Conservation (phyloP, 2,888 invertebrate genomes). For the Siphlonurus alternatus region DNA sequence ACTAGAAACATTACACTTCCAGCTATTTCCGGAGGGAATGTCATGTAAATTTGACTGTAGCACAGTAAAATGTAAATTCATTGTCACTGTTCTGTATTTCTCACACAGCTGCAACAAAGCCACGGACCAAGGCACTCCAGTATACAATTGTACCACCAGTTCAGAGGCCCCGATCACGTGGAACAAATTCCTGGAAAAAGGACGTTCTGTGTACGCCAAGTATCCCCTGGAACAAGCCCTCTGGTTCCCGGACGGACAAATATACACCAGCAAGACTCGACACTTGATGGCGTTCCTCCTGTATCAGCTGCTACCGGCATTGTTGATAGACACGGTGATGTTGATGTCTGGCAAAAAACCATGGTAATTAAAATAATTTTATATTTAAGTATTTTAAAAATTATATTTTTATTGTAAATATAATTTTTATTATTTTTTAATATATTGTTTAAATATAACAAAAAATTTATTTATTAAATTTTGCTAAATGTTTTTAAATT, state of each 20-base stretch:
- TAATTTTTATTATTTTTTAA: too few relatives aligned
- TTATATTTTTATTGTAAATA: too few relatives aligned
- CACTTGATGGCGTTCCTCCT: slow-evolving; percentile 52
- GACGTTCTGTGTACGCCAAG: slow-evolving; percentile 30
- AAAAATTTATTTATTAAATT: too few relatives aligned
- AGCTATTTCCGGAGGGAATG: too few relatives aligned
- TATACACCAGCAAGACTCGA: slow-evolving; percentile 38
- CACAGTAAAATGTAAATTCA: too few relatives aligned
- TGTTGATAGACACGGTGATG: slow-evolving; percentile 50
- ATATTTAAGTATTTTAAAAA: neutral
- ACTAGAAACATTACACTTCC: too few relatives aligned
- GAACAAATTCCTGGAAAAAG: slow-evolving; percentile 39
- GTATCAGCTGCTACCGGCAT: slow-evolving; percentile 62
- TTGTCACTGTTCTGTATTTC: too few relatives aligned
- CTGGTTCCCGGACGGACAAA: slow-evolving; percentile 44
- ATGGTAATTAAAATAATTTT: slow-evolving; percentile 34
- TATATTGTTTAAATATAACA: too few relatives aligned
- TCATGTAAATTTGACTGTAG: too few relatives aligned
- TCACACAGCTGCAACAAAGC: too few relatives aligned
- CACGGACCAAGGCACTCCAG: too few relatives aligned
- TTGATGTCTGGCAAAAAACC: slow-evolving; percentile 49
- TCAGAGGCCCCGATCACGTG: slow-evolving; percentile 48
- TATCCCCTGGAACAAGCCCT: slow-evolving; percentile 52
- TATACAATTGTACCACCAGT: slow-evolving; percentile 71
- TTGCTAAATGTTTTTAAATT: too few relatives aligned